Evolutionary conservation across 2,113 vertebrate genomes (phyloP).

Genomic region (Aix galericulata): DNA sequence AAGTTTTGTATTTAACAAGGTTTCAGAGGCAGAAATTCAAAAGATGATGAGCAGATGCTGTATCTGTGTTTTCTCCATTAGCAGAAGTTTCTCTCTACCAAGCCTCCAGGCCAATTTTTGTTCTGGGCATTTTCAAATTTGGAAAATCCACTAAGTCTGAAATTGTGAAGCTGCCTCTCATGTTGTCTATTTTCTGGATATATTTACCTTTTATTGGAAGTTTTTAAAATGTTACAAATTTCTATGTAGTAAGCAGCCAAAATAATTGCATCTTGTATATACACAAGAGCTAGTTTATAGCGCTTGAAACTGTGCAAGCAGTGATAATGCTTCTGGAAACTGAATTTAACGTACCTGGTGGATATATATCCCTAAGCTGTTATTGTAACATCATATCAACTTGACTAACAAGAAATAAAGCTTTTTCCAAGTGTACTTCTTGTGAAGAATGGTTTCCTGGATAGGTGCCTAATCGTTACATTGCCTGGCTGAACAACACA

Average conservation of each 20-base stretch:
- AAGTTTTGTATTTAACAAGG: neutral
- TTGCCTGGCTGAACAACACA: neutral
- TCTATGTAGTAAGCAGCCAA: neutral
- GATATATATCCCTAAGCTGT: neutral
- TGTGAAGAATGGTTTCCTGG: neutral
- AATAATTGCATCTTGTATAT: neutral
- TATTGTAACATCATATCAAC: neutral
- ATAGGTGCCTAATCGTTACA: neutral
- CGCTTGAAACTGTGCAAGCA: neutral
- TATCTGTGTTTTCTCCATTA: neutral
- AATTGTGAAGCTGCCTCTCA: neutral
- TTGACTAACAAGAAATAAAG: neutral
- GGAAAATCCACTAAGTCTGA: neutral
- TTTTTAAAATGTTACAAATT: neutral
- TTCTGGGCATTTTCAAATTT: neutral
- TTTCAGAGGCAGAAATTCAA: neutral
- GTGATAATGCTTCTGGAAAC: neutral
- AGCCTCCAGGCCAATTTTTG: neutral
- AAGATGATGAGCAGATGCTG: rapidly evolving
- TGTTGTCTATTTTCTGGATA: neutral
- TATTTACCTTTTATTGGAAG: neutral
- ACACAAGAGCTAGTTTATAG: neutral
- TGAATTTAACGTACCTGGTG: neutral
- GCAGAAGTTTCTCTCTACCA: neutral
- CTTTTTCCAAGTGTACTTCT: neutral